These are phyloP conservation scores for Alviniconcha marisindica DNA, from an alignment of 1,140 invertebrate genomes.

Conservation along the genomic window DNA sequence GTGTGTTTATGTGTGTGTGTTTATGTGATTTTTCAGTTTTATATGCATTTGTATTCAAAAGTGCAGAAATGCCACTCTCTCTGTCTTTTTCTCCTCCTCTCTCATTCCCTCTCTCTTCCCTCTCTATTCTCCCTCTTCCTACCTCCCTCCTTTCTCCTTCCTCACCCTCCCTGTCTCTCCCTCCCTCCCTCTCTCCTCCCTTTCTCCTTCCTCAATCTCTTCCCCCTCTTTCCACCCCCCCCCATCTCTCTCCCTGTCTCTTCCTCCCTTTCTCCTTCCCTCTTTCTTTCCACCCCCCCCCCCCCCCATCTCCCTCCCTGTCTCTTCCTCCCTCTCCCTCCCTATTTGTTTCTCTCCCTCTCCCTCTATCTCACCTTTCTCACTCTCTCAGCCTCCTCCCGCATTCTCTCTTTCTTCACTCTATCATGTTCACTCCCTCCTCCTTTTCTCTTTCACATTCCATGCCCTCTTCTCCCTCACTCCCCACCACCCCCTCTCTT, in stretches of 20 bases:
- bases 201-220: no score
- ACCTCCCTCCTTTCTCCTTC: not conserved
- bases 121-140: not conserved
- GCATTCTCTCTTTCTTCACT: not conserved
- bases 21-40: no score
- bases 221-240: not conserved
- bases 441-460: not conserved
- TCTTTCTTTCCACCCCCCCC: not conserved
- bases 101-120: not conserved
- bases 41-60: no score
- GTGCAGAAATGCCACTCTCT: not conserved
- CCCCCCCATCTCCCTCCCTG: not conserved
- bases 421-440: not conserved
- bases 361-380: not conserved
- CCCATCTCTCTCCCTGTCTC: not conserved
- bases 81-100: not conserved
- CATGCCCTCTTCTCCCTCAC: not conserved
- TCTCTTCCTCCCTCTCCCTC: not conserved
- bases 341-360: not conserved
- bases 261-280: not conserved
- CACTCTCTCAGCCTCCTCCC: not conserved
- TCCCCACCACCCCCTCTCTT: not conserved
- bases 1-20: not conserved
- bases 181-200: not conserved
- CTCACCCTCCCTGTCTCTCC: not conserved